Base-by-base conservation (phyloP, 2,113 vertebrate species). In the Crypturellus undulatus region DNA sequence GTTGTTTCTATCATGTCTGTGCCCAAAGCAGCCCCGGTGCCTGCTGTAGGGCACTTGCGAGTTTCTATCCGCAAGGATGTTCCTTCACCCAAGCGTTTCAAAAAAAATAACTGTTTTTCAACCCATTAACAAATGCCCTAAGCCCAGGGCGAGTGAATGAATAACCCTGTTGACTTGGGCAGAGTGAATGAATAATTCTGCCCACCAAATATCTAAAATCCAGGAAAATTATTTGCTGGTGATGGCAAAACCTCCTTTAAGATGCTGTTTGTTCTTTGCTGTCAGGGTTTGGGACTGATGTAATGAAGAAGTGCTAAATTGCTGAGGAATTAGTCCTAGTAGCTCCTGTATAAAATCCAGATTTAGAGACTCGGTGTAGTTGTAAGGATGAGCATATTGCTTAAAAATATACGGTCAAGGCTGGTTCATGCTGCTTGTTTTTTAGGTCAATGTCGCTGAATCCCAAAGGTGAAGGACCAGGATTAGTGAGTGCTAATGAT, bases 361-460 rank as follows among this genome's bases (percentile, higher is more conserved):
- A 54, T 65, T 38, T 47, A 24, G 52, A 32, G 22, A 11, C 2
- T 42, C 9, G 25, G 14, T 34, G 3, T 15, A 22, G 38, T 49
- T 49, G 49, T 49, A 22, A 49, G 42, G 0, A 0, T 0, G 1
- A 45, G 32, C 10, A 14, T 11, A 7, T 18, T 64, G 32, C 56
- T 84, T 51, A 43, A 25, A 71, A 76, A 59, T 58, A 69, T 0
- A 0, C 21, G 45, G 12, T 34, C 0, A 0, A 22, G 43, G 7
- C 25, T 1, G 3, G 26, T 65, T 13, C 1, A 1, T 38, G 12
- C 43, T 56, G 42, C 65, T 63, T n/a, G 12, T 73, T 0, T 1
- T 3, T 3, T 12, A 15, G 0, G 1, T 8, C 5, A 1, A 5
- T 19, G 40, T 26, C 10, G 40, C 25, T 38, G 43, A 20, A 32